Evolutionary conservation across 2,888 invertebrate species (phyloP).

Genomic region (Liposcelis brunnea): DNA sequence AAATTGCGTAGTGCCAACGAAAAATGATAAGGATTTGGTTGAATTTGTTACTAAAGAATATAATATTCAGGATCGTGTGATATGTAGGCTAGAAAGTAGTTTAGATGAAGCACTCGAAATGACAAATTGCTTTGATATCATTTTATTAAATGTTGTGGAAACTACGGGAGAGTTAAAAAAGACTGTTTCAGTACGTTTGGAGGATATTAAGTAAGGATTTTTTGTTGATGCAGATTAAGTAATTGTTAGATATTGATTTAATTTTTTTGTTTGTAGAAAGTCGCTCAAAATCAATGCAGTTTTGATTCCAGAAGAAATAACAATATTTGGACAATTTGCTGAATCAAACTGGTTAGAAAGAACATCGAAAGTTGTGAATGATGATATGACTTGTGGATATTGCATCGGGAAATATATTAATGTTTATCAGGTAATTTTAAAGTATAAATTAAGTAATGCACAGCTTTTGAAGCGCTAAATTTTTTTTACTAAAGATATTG

Average conservation of each 20-base stretch:
- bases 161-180: slow-evolving; percentile 38
- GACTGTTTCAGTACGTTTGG: slow-evolving; percentile 22
- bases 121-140: slow-evolving; percentile 31
- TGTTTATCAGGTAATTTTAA: slow-evolving; percentile 35
- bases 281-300: slow-evolving; percentile 29
- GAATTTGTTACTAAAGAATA: slow-evolving; percentile 29
- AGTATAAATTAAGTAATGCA: no score
- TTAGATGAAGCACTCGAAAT: slow-evolving; percentile 19
- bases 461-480: no score
- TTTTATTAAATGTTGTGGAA: slow-evolving; percentile 37
- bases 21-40: slow-evolving; percentile 28
- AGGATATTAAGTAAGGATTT: slow-evolving; percentile 15
- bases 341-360: slow-evolving; percentile 38
- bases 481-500: no score
- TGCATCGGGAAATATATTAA: slow-evolving; percentile 38
- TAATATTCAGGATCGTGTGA: slow-evolving; percentile 27
- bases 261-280: slow-evolving; percentile 24
- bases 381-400: slow-evolving; percentile 35
- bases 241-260: slow-evolving; percentile 3
- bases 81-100: slow-evolving; percentile 26
- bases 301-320: slow-evolving; percentile 34
- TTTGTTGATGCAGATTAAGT: no score
- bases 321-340: slow-evolving; percentile 38
- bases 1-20: slow-evolving; percentile 28
- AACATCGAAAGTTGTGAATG: slow-evolving; percentile 34